A percentile compares a stretch with the other conserved stretches of the same genome.
Evolutionary conservation across 92 coral and sea anemone species (phyloP).

Genomic region (Micromussa lordhowensis): DNA sequence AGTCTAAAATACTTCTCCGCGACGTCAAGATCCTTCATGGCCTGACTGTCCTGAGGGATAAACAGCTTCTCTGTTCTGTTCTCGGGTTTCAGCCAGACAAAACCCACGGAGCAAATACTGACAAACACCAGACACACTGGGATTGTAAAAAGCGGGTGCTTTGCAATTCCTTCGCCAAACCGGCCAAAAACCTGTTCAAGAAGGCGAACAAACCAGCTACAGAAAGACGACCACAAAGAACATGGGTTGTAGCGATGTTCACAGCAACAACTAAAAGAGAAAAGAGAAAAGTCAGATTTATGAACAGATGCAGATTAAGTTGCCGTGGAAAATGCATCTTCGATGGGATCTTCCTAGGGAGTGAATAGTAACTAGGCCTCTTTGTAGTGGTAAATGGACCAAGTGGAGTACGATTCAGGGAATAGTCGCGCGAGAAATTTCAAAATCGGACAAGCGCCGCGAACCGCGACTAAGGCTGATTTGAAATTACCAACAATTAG

Average conservation of each 20-base stretch:
- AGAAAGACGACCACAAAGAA: constrained; percentile 52
- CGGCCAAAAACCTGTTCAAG: constrained; percentile 44
- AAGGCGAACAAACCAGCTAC: constrained; percentile 38
- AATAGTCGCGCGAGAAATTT: too few species aligned
- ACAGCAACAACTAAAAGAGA: constrained; percentile 25
- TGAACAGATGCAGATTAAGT: too few species aligned
- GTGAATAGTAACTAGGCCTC: too few species aligned
- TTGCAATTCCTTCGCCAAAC: constrained; percentile 61
- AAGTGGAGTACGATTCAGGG: too few species aligned
- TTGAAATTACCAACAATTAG: too few species aligned
- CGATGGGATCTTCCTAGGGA: too few species aligned
- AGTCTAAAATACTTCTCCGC: constrained; percentile 66
- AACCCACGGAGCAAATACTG: constrained; percentile 72
- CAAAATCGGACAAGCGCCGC: too few species aligned
- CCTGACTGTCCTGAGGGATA: constrained; percentile 74
- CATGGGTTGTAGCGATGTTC: constrained; percentile 33
- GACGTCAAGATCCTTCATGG: constrained; percentile 60
- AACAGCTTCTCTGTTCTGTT: constrained; percentile 78
- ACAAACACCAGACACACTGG: constrained; percentile 52
- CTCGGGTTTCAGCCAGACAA: constrained; percentile 67
- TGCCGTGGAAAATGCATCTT: too few species aligned
- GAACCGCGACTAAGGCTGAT: too few species aligned
- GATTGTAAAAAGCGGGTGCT: constrained; percentile 56
- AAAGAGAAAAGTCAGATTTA: background rate
- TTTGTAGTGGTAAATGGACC: too few species aligned